Percentiles rank a stretch among this genome's conserved stretches.
Evolutionary conservation across 2,113 vertebrate species (phyloP).

Genomic region (Gymnobelideus leadbeateri): DNA sequence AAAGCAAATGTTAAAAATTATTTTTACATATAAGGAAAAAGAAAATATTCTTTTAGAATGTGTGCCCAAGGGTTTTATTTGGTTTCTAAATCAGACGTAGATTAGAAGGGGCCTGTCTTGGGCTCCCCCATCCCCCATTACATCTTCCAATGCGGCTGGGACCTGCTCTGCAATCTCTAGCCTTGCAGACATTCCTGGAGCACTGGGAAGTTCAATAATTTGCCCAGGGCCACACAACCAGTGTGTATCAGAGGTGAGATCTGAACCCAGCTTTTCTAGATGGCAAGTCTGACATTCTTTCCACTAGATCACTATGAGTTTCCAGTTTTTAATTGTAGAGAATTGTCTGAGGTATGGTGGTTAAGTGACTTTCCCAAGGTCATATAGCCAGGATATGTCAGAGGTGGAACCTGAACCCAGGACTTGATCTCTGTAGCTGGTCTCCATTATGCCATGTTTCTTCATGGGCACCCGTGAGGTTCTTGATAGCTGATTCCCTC

Average conservation of each 20-base stretch:
- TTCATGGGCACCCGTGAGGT: neutral
- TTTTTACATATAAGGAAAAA: too few species aligned
- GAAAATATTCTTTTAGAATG: too few species aligned
- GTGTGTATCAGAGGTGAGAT: neutral
- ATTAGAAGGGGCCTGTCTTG: too few species aligned
- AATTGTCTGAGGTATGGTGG: neutral
- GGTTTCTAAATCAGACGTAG: too few species aligned
- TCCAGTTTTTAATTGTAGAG: neutral
- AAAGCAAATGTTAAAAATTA: too few species aligned
- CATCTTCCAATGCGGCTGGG: neutral
- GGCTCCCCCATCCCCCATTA: neutral
- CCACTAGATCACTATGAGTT: neutral
- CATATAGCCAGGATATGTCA: neutral
- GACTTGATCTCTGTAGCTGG: neutral
- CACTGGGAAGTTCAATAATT: neutral
- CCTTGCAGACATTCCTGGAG: neutral
- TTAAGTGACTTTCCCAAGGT: neutral
- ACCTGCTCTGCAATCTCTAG: neutral
- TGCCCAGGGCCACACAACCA: neutral
- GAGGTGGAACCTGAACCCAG: neutral
- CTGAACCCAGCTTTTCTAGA: neutral
- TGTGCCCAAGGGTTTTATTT: too few species aligned
- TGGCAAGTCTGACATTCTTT: neutral
- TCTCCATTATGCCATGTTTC: neutral
- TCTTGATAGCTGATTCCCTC: rapidly evolving